These are phyloP conservation scores for Actenoides hombroni DNA, from an alignment of 2,113 vertebrate genomes.

Conservation along the genomic window DNA sequence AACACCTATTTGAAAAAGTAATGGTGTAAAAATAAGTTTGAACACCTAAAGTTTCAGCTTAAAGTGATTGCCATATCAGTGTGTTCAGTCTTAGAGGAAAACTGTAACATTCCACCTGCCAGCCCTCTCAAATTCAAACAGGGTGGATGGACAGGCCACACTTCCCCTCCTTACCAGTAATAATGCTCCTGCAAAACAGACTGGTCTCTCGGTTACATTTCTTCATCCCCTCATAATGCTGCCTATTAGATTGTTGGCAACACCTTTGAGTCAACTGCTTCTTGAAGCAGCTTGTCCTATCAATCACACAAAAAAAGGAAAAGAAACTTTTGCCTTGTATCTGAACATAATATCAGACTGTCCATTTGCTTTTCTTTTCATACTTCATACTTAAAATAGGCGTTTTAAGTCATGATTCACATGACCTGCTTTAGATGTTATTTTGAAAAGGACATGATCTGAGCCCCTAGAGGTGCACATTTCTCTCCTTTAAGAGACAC, in stretches of 20 bases:
- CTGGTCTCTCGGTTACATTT: background rate
- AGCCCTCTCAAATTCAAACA: background rate
- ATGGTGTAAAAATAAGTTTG: background rate
- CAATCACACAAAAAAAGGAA: background rate
- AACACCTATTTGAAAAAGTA: background rate
- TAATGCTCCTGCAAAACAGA: background rate
- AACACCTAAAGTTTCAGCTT: background rate
- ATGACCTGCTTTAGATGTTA: background rate
- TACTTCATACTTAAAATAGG: background rate
- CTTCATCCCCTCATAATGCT: background rate
- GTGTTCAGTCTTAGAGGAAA: background rate
- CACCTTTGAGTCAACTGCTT: background rate
- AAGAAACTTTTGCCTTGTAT: background rate
- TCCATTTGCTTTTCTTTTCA: background rate
- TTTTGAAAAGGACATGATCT: background rate
- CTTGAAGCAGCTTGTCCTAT: background rate
- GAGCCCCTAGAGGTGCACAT: background rate
- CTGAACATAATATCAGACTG: background rate
- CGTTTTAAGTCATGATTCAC: background rate
- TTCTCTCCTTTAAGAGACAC: background rate
- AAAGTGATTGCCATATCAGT: background rate
- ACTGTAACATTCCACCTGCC: background rate
- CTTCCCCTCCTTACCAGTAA: background rate
- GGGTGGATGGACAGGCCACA: background rate
- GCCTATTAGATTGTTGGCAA: background rate